phyloP scores from a whole-genome alignment of 53 echinoderm and acorn worm species.

The Glandiceps talaboti region DNA sequence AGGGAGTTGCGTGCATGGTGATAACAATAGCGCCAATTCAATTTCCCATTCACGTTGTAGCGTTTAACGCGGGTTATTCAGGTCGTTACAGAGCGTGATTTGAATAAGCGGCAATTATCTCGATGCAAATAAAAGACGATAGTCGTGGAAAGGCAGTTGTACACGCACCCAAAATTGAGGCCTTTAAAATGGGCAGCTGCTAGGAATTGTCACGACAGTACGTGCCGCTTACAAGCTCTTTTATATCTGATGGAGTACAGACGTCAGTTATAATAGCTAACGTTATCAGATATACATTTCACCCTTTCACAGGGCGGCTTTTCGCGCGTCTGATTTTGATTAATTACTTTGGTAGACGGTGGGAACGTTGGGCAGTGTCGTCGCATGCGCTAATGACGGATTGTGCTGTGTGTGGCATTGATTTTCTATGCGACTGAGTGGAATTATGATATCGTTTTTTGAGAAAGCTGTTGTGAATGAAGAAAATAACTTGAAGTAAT shows the following conservation, averaged over 20 bases:
- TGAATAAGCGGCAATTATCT: neutral
- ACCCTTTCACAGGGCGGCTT: neutral
- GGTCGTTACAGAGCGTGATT: slow-evolving; percentile 1
- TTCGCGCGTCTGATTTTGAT: neutral
- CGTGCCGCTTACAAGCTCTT: neutral
- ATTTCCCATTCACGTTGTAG: neutral
- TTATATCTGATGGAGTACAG: neutral
- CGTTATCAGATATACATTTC: neutral
- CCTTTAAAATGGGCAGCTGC: neutral
- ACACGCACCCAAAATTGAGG: neutral
- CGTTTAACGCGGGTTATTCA: neutral
- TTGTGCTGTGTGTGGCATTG: too few relatives aligned
- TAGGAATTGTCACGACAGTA: neutral
- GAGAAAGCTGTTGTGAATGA: too few relatives aligned
- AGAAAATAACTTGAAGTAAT: too few relatives aligned
- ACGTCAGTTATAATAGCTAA: neutral
- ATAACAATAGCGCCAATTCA: neutral
- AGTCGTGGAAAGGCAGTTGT: neutral
- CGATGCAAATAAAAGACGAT: neutral
- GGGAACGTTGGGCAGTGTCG: neutral
- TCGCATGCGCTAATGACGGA: too few relatives aligned
- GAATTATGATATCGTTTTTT: too few relatives aligned
- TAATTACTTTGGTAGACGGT: neutral
- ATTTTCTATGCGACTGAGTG: too few relatives aligned
- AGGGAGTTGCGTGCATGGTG: neutral